Evolutionary conservation across 2,797 vertebrate genomes (phyloP), one percentile per base, ranked within the genome.

Genomic region (Argentina silus): DNA sequence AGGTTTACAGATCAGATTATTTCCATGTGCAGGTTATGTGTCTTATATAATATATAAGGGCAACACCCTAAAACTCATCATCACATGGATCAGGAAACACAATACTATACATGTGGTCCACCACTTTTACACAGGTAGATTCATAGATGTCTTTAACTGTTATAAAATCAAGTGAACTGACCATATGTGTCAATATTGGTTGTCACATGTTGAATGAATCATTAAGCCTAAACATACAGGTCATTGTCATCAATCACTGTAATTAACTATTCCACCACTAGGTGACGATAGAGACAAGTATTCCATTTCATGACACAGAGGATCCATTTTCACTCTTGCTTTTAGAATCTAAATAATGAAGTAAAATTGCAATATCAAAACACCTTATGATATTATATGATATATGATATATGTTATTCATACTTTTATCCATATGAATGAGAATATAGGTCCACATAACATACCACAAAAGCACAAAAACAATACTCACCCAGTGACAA

Each of bases 251-350:
- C 1, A 67, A 0, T 47, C 9, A 3, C 14, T 84, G 89, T 77
- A 83, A 76, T 80, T 43, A 6, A 57, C 21, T 0, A 27, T 64
- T 23, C 9, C 3, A 11, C 90, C 93, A 87, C 90, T 85, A 92
- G 91, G 91, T 91, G 91, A 85, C 90, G 84, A 63, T 81, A 82
- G 76, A 70, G 76, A 67, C 75, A 86, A 81, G 56, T 84, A 59
- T 47, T 36, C 14, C 48, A 56, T 7, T 36, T 51, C 15, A 19
- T 63, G n/a, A n/a, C 8, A 64, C 43, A 15, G 15, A 17, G 42
- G 6, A 8, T n/a, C 17, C 14, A n/a, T 36, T 19, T 69, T 19
- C 12, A 11, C 15, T 69, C 2, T 8, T 57, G 43, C 14, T n/a
- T 17, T 6, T 15, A 63, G 15, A 63, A 44, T 62, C 36, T 27